Base-by-base conservation (phyloP, 2,113 vertebrate genomes). In the Cynocephalus volans region DNA sequence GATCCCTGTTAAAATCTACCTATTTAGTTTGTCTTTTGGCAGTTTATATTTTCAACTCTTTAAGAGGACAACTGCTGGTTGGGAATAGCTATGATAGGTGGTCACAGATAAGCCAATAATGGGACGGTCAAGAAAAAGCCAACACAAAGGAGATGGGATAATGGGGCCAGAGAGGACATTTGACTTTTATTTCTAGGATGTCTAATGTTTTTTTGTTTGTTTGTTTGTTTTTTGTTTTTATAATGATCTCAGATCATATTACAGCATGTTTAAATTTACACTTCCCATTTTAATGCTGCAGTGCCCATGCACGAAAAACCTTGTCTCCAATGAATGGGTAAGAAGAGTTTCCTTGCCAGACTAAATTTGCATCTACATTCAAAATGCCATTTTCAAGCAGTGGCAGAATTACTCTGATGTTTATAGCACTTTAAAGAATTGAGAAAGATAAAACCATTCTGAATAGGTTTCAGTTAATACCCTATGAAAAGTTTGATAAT, bases 171-270 rank as follows among this genome's bases (percentile, higher is more conserved):
- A 76, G 79, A 82, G 58, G 18, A 93, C 72, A 95, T 79, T 60
- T 95, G 79, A 94, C 58, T 97, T 73, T 98, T 8, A 86, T 95
- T 97, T 97, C 60, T 88, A 97, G 60, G 36, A 82, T 96, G 97
- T 96, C 94, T 97, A 69, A 24, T 92, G 17, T 97, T 97, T 77
- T 93, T 93, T n/a, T n/a, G n/a, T n/a, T n/a, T n/a, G n/a, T n/a
- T n/a, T n/a, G n/a, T n/a, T n/a, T n/a, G n/a, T n/a, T n/a, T n/a
- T n/a, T n/a, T n/a, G n/a, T n/a, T 87, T 60, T 94, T 97, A 77
- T 73, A 98, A 97, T 94, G 48, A 97, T 85, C 86, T 76, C 6
- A 97, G 64, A 98, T 98, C 88, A 97, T 64, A 97, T 65, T 48
- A 67, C 4, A 82, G 67, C 60, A 92, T 54, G 50, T 96, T 90